Percentiles rank a stretch among this genome's conserved stretches.
Evolutionary conservation across 2,113 vertebrate genomes (phyloP).

Genomic region (Speoplatyrhinus poulsoni): DNA sequence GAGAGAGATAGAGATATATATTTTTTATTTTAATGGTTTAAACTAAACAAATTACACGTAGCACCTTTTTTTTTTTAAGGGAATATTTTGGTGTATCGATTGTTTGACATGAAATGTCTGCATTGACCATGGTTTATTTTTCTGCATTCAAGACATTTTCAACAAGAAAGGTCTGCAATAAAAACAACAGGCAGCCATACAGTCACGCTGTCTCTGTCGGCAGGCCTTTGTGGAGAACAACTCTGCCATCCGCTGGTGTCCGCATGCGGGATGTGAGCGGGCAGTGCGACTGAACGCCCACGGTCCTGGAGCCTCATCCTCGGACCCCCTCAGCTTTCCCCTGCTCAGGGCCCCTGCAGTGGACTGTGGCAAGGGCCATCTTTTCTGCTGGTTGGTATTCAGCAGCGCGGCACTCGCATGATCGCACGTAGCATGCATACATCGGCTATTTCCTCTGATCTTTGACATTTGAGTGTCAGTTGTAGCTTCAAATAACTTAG

Average conservation of each 20-base stretch:
- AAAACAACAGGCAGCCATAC: neutral
- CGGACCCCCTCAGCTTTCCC: conserved; percentile 88
- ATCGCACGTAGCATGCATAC: neutral
- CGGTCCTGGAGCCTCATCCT: conserved; percentile 81
- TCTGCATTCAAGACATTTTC: neutral
- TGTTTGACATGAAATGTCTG: neutral
- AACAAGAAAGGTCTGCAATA: neutral
- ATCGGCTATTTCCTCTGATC: neutral
- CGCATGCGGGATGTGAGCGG: conserved; percentile 91
- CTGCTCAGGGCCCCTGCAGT: conserved; percentile 93
- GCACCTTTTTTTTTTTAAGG: too few relatives aligned
- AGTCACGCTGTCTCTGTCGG: conserved; percentile 11
- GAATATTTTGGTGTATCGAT: neutral
- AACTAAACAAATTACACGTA: too few relatives aligned
- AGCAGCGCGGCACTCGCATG: neutral
- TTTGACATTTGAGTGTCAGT: neutral
- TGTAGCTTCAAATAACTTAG: neutral
- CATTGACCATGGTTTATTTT: neutral
- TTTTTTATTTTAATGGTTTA: too few relatives aligned
- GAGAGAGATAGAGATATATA: too few relatives aligned
- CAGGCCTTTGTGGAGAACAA: conserved; percentile 99
- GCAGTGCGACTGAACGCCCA: conserved; percentile 90
- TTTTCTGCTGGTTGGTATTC: conserved; percentile 94
- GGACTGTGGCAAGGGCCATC: conserved; percentile 96
- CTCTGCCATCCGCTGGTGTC: conserved; percentile 97